Percentiles rank a stretch among this genome's conserved stretches.
Conservation (phyloP, 2,888 invertebrate genomes). For the Hartigia nigra region DNA sequence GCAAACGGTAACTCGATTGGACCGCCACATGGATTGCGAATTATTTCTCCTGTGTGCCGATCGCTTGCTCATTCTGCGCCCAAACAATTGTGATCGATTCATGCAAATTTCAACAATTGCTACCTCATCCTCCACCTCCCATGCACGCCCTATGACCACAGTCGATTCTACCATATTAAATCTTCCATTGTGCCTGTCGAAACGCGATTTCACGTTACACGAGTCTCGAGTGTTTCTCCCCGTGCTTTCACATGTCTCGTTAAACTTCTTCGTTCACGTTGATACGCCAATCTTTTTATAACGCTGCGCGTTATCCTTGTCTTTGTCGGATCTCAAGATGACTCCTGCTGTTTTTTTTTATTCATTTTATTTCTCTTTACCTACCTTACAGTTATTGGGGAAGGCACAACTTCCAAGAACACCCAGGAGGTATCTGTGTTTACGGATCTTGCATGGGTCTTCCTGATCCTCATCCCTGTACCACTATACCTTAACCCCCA, state of each 20-base stretch:
- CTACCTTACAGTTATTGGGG: not conserved
- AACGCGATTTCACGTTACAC: conserved; percentile 40
- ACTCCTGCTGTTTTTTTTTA: not conserved
- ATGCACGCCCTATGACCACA: conserved; percentile 16
- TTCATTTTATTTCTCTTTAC: not conserved
- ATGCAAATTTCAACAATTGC: conserved; percentile 60
- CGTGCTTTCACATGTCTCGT: not conserved
- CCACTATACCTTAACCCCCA: not conserved
- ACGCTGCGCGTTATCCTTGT: not conserved
- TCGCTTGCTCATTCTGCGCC: conserved; percentile 50
- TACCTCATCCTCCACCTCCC: conserved; percentile 25
- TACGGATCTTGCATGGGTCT: conserved; percentile 1
- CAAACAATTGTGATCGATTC: conserved; percentile 64
- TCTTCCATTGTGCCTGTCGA: conserved; percentile 55
- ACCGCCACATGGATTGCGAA: conserved; percentile 58
- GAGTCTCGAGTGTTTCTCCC: not conserved
- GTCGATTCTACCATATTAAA: conserved; percentile 49
- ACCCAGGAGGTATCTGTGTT: not conserved
- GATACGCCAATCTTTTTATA: not conserved
- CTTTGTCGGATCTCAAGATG: not conserved
- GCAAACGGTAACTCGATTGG: conserved; percentile 63
- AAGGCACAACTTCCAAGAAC: not conserved
- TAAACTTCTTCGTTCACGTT: not conserved
- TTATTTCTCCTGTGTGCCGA: conserved; percentile 51
- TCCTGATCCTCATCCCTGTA: not conserved